Evolutionary conservation across 2,113 vertebrate genomes (phyloP), one percentile per base, ranked within the genome.

Genomic region (Stigmatopora nigra): DNA sequence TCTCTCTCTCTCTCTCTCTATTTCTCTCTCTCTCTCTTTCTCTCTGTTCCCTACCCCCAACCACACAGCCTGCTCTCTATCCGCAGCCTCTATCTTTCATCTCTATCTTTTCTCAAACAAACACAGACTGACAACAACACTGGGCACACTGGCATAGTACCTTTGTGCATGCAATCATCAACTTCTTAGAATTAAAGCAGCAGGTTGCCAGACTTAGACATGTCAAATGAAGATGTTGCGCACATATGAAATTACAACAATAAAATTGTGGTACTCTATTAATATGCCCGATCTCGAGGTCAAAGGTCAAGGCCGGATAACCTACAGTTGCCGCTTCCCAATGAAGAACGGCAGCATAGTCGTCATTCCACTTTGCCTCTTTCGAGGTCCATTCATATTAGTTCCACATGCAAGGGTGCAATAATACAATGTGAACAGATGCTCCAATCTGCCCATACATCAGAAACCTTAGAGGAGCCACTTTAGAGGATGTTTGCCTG

Each of bases 41-140:
- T 45, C 44, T 65, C 56, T 49, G 22, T 41, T 55, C 46, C 48
- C 44, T 65, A 57, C 57, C 66, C 62, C 61, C 68, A 66, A 55
- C 70, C 51, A 44, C 48, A 22, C 35, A 31, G 59, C 64, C 51
- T 10, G 20, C 57, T 44, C 67, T 75, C 62, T 75, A 78, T 82
- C 81, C 64, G 48, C 61, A 68, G 66, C 75, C 71, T 73, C 79
- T 78, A 72, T 78, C 57, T 61, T 67, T 66, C 51, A 65, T 70
- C 70, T 79, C 68, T 76, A 63, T 56, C 65, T 75, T 73, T 56
- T 78, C 63, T 80, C 67, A 82, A 76, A 69, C 75, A 80, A 76
- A 81, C 52, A 46, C 72, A 61, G 57, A 57, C 62, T 61, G 49
- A 68, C 67, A 63, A 35, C 69, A 67, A 67, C 63, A 64, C 65